Percentiles rank a stretch among this genome's conserved stretches.
These are phyloP conservation scores for Drosophila nigritarsus DNA, from an alignment of 2,888 invertebrate genomes.

Conservation along the genomic window DNA sequence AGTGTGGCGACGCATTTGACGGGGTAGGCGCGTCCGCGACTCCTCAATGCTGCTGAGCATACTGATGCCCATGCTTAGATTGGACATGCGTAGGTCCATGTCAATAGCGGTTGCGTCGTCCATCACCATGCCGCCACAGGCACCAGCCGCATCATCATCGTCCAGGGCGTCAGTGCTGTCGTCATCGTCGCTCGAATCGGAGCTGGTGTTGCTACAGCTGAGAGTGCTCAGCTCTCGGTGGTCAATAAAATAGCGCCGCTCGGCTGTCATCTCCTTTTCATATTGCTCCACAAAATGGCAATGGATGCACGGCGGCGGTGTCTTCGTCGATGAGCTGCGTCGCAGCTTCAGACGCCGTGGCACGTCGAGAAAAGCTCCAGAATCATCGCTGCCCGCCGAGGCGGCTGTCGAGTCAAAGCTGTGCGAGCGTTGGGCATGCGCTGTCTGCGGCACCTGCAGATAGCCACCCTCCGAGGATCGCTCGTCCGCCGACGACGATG, in stretches of 20 bases:
- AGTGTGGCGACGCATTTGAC: conserved; percentile 82
- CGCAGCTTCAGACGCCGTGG: conserved; percentile 88
- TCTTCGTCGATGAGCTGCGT: conserved; percentile 88
- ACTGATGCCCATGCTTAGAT: conserved; percentile 70
- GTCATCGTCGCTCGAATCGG: conserved; percentile 85
- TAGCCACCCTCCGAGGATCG: conserved; percentile 84
- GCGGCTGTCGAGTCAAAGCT: conserved; percentile 92
- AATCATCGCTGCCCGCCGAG: conserved; percentile 88
- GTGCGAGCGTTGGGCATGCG: conserved; percentile 89
- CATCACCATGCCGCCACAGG: conserved; percentile 32
- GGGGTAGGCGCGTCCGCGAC: conserved; percentile 74
- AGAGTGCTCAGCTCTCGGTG: conserved; percentile 83
- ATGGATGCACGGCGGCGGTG: conserved; percentile 90
- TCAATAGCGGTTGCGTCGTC: conserved; percentile 83
- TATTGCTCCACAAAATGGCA: conserved; percentile 92
- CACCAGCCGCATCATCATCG: conserved; percentile 75
- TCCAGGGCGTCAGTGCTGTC: conserved; percentile 63
- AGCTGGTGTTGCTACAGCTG: conserved; percentile 86
- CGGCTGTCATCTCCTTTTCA: conserved; percentile 86
- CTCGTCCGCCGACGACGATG: conserved; percentile 84
- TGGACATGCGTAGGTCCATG: conserved; percentile 69
- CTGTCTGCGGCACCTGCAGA: conserved; percentile 89
- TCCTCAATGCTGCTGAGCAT: conserved; percentile 81
- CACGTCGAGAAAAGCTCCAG: conserved; percentile 87
- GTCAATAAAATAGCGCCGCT: conserved; percentile 83